These are phyloP conservation scores for Mimumesa dahlbomi DNA, from an alignment of 2,888 invertebrate species.

Conservation along the genomic window DNA sequence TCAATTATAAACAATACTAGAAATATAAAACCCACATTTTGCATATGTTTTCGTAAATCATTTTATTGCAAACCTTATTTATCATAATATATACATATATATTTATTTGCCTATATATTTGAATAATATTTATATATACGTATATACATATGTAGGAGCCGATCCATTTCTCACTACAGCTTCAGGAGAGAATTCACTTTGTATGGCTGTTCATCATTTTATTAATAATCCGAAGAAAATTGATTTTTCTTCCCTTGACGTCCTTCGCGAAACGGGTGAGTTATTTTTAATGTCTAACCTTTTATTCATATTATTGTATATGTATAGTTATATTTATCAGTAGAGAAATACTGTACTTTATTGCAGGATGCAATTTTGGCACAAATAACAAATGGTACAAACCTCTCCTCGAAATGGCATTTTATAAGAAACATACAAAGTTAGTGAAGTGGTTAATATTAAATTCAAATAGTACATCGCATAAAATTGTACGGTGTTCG, in stretches of 20 bases:
- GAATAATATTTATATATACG: background rate
- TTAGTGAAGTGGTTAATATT: slow-evolving; percentile 44
- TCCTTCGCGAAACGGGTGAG: slow-evolving; percentile 36
- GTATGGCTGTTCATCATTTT: slow-evolving; percentile 39
- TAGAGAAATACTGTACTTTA: background rate
- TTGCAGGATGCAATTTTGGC: slow-evolving; percentile 35
- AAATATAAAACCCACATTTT: no score
- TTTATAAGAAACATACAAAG: slow-evolving; percentile 28
- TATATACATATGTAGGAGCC: slow-evolving; percentile 35
- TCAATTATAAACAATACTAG: no score
- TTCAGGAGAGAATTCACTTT: slow-evolving; percentile 51
- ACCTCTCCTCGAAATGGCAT: slow-evolving; percentile 26
- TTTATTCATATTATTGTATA: slow-evolving; percentile 1
- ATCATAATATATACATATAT: background rate
- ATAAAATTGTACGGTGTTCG: no score
- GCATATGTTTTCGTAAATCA: background rate
- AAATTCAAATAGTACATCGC: background rate
- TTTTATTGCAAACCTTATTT: background rate
- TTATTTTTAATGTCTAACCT: background rate
- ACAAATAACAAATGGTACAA: slow-evolving; percentile 26
- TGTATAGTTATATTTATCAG: background rate
- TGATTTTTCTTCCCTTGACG: slow-evolving; percentile 43
- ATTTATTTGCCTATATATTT: no score
- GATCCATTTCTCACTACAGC: slow-evolving; percentile 32
- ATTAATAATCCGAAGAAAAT: slow-evolving; percentile 32